Percentiles rank a stretch among this genome's conserved stretches.
Conservation (phyloP, 2,797 vertebrate species). For the Margarornis squamiger region DNA sequence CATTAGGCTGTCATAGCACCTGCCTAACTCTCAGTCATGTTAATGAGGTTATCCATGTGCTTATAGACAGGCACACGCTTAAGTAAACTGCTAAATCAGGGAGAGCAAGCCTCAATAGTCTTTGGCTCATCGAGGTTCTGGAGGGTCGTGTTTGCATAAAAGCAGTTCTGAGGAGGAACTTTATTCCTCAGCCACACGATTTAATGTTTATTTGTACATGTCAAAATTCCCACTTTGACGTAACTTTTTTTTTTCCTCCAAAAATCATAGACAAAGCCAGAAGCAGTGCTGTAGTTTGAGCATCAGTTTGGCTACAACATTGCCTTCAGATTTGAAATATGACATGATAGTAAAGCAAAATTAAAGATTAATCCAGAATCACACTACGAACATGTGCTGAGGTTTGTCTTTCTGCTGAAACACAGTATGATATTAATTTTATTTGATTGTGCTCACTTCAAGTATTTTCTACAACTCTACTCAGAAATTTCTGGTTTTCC, state of each 20-base stretch:
- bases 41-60: constrained; percentile 58
- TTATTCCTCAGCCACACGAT: not conserved
- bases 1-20: constrained; percentile 47
- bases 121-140: not conserved
- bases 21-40: constrained; percentile 36
- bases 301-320: not conserved
- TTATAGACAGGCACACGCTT: constrained; percentile 25
- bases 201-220: constrained; percentile 3
- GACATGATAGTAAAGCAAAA: not conserved
- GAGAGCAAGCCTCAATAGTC: constrained; percentile 32
- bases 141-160: constrained; percentile 25
- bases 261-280: not conserved
- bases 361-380: not conserved
- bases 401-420: not conserved
- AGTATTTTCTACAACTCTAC: not conserved
- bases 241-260: not conserved
- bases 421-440: not conserved
- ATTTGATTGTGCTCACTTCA: not conserved
- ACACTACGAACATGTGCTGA: not conserved
- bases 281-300: not conserved
- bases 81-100: constrained; percentile 58
- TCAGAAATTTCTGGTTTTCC: not conserved
- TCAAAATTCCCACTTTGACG: not conserved
- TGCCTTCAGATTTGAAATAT: not conserved
- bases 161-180: constrained; percentile 1